These are phyloP conservation scores for Sprattus sprattus DNA, from an alignment of 2,113 vertebrate genomes.

Conservation along the genomic window DNA sequence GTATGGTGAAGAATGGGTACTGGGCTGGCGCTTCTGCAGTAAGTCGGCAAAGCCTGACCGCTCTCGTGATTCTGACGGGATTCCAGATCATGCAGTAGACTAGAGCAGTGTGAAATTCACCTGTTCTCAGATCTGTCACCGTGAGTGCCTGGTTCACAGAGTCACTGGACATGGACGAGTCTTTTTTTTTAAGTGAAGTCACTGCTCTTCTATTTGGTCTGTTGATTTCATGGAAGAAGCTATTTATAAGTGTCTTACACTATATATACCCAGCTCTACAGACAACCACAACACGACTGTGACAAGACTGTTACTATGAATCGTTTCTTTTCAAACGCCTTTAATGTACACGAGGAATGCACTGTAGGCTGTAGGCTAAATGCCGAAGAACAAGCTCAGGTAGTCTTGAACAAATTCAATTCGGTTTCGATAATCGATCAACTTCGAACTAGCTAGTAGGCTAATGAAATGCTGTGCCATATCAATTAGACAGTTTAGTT, in stretches of 20 bases:
- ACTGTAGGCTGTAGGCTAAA: background rate
- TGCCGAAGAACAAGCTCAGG: background rate
- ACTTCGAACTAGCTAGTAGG: background rate
- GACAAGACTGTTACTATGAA: background rate
- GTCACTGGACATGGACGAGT: background rate
- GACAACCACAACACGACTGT: background rate
- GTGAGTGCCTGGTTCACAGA: background rate
- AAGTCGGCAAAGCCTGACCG: background rate
- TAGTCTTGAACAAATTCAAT: background rate
- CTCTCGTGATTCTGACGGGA: background rate
- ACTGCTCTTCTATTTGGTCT: background rate
- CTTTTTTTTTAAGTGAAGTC: background rate
- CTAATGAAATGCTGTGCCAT: background rate
- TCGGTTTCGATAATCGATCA: background rate
- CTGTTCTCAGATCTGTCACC: background rate
- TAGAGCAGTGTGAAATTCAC: background rate
- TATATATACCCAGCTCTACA: background rate
- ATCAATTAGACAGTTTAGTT: too few species aligned
- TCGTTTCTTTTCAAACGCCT: background rate
- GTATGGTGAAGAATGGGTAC: slow-evolving; percentile 43
- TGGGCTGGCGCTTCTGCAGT: slow-evolving; percentile 26
- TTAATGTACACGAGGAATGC: background rate
- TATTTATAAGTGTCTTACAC: background rate
- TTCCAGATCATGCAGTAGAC: background rate
- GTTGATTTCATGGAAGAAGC: background rate